Base-by-base conservation (phyloP, 1,140 invertebrate species). In the Galleria mellonella region DNA sequence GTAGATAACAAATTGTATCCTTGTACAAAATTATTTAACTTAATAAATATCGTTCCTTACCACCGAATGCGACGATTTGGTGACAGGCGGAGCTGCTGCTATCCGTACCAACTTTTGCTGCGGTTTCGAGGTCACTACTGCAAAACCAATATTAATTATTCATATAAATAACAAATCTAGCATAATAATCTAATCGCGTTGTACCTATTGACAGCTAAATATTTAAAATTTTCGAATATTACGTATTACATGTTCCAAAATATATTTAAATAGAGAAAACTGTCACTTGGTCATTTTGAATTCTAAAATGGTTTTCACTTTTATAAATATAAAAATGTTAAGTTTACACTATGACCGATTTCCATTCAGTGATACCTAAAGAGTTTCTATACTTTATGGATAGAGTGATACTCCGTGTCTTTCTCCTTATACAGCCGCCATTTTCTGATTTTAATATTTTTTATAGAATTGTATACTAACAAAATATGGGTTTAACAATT, bases 31-130 rank as follows among this genome's bases (percentile, higher is more conserved):
- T 3, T 23, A 23, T 23, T 23, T 23, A 23, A n/a, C n/a, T n/a
- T n/a, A n/a, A n/a, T n/a, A n/a, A 2, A 23, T 23, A 6, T 23
- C 17, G 17, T 23, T 23, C 2, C 9, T 1, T 58, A 65, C 67
- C 47, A 74, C 68, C 39, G 54, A 49, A 1, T 53, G 12, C 11
- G 48, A 27, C 1, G 56, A 12, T 51, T 69, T 75, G 2, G 62
- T 29, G 5, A 45, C 43, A 0, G 71, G 45, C 2, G 75, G 75
- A 13, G 73, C 73, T 1, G 77, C 69, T 27, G 75, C 75, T 61
- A 83, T 72, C 38, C 72, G 52, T 29, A 83, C 70, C 15, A 83
- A 59, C 49, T 86, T 84, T 17, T 68, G 70, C 51, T 52, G 64
- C 15, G 68, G 54, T 55, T 82, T 82, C 13, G 48, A 23, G 8